Base-by-base conservation (phyloP, 2,113 vertebrate genomes). In the Willisornis vidua region DNA sequence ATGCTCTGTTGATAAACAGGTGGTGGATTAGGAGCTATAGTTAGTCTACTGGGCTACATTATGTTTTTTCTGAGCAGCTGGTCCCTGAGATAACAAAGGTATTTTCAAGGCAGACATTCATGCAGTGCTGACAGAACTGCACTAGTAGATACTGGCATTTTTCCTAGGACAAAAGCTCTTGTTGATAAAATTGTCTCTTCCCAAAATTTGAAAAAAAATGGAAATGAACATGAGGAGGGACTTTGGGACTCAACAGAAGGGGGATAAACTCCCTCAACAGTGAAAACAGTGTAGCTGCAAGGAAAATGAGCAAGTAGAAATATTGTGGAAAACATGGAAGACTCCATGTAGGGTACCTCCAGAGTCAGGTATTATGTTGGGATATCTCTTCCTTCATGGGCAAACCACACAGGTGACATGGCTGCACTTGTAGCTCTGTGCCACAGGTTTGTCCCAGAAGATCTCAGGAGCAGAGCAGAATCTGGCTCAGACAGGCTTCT, bases 351-450 rank as follows among this genome's bases (percentile, higher is more conserved):
- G 33, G 4, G 12, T 78, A 10, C 14, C 31, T 77, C 23, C 9
- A 4, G 54, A 48, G 28, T 39, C 31, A 33, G 37, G 33, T 31
- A 12, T 41, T 24, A 14, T 48, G 9, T 48, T 66, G 23, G 33
- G 25, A 4, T 35, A 7, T 43, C 23, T 66, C 18, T 76, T 13
- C 43, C 52, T 43, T 83, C 43, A 63, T 54, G 49, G 49, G 9
- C 46, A 88, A 67, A 74, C 24, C 37, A 71, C 10, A 0, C 23
- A 31, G 62, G 25, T n/a, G 22, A 12, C 28, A 18, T 0, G 0
- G 9, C 25, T 57, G 58, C 0, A 0, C 45, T 51, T 55, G 25
- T 12, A 70, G 26, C 10, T 81, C 51, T 77, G 28, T 52, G 48
- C 67, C 23, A 7, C 1, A 0, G 45, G 10, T 61, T 82, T 73